These are phyloP conservation scores for Acanthosepion lycidas DNA, from an alignment of 2,888 invertebrate genomes.

Conservation along the genomic window DNA sequence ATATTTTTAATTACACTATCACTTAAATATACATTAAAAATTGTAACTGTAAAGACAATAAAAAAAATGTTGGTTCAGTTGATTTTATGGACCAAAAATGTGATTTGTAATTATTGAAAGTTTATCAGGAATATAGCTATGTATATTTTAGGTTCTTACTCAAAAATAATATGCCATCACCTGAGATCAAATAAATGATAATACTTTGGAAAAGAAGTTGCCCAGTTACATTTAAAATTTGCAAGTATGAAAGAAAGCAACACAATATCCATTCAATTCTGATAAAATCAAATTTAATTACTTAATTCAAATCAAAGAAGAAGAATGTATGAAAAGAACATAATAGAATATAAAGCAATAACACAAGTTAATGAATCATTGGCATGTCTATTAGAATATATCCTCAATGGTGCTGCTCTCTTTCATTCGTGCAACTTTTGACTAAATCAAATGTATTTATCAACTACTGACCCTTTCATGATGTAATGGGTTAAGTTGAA, in stretches of 20 bases:
- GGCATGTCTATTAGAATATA: not conserved
- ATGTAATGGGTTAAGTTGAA: not conserved
- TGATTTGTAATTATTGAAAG: no score
- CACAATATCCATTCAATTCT: not conserved
- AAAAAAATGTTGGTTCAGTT: no score
- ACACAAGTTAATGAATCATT: not conserved
- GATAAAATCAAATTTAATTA: constrained; percentile 14
- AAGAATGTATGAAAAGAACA: not conserved
- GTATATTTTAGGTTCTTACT: no score
- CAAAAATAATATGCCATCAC: no score
- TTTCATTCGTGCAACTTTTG: not conserved
- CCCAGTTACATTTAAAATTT: no score
- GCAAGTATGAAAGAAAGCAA: not conserved
- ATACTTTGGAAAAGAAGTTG: no score
- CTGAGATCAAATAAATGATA: no score
- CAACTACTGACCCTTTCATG: not conserved
- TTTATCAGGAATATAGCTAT: no score
- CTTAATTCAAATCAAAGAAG: not conserved
- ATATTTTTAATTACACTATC: no score
- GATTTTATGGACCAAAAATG: no score
- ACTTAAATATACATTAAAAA: no score
- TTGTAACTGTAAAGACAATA: no score
- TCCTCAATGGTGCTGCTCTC: not conserved
- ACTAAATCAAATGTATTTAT: not conserved
- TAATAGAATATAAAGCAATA: not conserved